phyloP scores from a whole-genome alignment of 2,888 invertebrate species.

The Ochropleura leucogaster region DNA sequence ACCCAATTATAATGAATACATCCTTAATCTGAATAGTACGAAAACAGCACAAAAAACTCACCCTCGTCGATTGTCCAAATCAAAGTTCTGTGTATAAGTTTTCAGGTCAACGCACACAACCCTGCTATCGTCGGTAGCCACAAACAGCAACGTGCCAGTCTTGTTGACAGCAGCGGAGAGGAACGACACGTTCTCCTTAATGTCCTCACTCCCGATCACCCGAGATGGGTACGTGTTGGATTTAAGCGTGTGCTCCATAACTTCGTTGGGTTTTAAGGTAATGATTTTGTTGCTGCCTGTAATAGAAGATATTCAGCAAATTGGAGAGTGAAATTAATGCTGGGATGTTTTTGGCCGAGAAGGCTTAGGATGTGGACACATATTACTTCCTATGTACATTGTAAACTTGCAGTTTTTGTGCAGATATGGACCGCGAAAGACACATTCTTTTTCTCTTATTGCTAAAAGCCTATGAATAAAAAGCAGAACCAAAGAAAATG shows the following conservation, averaged over 20 bases:
- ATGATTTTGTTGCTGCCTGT: conserved; percentile 85
- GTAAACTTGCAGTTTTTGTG: too few relatives aligned
- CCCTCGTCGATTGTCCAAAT: conserved; percentile 87
- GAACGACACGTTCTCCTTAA: conserved; percentile 81
- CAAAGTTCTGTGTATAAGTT: conserved; percentile 79
- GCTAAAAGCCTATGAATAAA: too few relatives aligned
- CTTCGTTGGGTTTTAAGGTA: conserved; percentile 80
- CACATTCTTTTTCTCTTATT: too few relatives aligned
- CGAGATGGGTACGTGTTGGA: conserved; percentile 72
- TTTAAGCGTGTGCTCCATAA: conserved; percentile 78
- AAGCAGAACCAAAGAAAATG: too few relatives aligned
- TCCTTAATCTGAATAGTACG: neutral
- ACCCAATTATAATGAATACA: too few relatives aligned
- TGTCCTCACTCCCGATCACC: conserved; percentile 76
- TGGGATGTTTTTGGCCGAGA: neutral
- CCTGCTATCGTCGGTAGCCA: conserved; percentile 85
- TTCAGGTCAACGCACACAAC: conserved; percentile 84
- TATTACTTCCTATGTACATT: too few relatives aligned
- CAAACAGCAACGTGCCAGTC: conserved; percentile 82
- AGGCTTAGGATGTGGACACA: too few relatives aligned
- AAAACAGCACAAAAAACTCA: conserved; percentile 67
- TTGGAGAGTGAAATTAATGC: neutral
- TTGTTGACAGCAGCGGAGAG: conserved; percentile 83
- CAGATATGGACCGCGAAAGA: too few relatives aligned
- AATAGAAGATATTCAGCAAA: conserved; percentile 36